Evolutionary conservation across 1,140 invertebrate species (phyloP), one percentile per base, ranked within the genome.

Genomic region (Antheraea mylitta): DNA sequence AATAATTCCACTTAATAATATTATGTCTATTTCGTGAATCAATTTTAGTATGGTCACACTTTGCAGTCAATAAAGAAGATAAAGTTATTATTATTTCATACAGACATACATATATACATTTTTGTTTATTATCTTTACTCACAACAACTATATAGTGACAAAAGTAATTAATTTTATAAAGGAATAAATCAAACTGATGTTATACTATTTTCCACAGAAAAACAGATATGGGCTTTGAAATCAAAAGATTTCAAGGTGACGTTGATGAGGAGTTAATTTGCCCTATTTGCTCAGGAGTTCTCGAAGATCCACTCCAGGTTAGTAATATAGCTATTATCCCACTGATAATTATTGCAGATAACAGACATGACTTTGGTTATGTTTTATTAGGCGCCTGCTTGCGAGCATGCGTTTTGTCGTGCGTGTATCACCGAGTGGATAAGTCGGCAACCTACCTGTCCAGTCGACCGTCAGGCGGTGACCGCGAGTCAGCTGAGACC

Each of bases 381-480:
- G 64, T 78, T 73, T 42, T 75, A 94, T 36, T 90, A 99, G 98
- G 98, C 98, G 69, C 97, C 98, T 53, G 95, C 96, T 77, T 99
- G 98, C 92, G 98, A 99, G 89, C 98, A 99, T 93, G 98, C 98
- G 69, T 99, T 99, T 93, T 99, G 98, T 92, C 94, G 96, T 80
- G 94, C 94, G 18, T 99, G 98, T 89, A 99, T 99, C 75, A 96
- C 96, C 65, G 97, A 99, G 91, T 99, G 98, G 98, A 95, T 99
- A 70, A 96, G 95, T 64, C 94, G 97, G 58, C 97, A 98, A 83
- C 97, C 97, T 16, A 98, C 97, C 19, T 99, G 98, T 90, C 98
- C 98, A 22, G 95, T 99, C 58, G 98, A 99, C 90, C 94, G 98
- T 64, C 97, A 97, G 81, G 94, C 96, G 61, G 96, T 99, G 66